phyloP scores from a whole-genome alignment of 92 coral and sea anemone genomes.

The Epizoanthus ramosus region DNA sequence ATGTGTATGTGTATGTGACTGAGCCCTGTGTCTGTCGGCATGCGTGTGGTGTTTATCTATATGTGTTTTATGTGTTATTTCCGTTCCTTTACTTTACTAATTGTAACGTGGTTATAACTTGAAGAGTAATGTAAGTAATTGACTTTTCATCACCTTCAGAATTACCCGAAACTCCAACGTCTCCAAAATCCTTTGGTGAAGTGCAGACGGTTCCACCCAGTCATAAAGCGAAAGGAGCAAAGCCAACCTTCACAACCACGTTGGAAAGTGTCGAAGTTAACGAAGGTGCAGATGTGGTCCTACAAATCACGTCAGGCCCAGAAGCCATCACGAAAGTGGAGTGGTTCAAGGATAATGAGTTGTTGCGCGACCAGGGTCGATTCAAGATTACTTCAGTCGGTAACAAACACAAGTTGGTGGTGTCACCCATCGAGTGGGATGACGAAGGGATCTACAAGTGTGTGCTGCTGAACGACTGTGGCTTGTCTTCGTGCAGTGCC shows the following conservation, averaged over 20 bases:
- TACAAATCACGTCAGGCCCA: slow-evolving; percentile 75
- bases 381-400: slow-evolving; percentile 65
- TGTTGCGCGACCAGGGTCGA: slow-evolving; percentile 73
- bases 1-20: too few species aligned
- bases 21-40: too few species aligned
- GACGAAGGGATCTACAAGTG: slow-evolving; percentile 97
- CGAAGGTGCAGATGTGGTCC: slow-evolving; percentile 74
- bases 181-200: slow-evolving; percentile 33
- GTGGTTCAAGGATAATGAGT: slow-evolving; percentile 96
- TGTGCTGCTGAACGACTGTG: slow-evolving; percentile 82
- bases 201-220: slow-evolving; percentile 43
- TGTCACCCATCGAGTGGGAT: slow-evolving; percentile 64
- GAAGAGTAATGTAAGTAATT: background rate
- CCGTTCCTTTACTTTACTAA: too few species aligned
- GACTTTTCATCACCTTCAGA: background rate
- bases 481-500: slow-evolving; percentile 89
- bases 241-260: slow-evolving; percentile 77
- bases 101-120: too few species aligned
- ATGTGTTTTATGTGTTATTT: too few species aligned
- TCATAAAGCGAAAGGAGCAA: slow-evolving; percentile 61
- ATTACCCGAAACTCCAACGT: slow-evolving; percentile 34
- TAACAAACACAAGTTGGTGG: slow-evolving; percentile 53
- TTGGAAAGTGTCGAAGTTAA: slow-evolving; percentile 76
- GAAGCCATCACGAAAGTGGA: slow-evolving; percentile 81
- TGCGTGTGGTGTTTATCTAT: too few species aligned